A percentile compares a stretch with the other conserved stretches of the same genome.
Conservation (phyloP, 1,140 invertebrate species). For the Eriocheir sinensis region DNA sequence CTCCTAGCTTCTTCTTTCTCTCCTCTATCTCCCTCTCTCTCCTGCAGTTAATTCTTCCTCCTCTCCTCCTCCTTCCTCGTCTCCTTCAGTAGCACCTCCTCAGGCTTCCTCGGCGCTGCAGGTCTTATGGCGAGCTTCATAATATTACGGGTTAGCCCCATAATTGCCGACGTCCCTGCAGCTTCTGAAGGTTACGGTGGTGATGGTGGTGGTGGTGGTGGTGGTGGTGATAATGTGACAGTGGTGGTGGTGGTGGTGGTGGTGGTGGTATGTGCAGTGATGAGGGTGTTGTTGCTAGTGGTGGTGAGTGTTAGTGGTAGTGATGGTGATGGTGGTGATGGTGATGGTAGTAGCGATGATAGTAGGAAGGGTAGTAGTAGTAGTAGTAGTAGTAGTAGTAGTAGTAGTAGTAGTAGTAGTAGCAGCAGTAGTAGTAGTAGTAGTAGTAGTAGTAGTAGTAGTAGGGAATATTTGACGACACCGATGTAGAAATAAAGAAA, state of each 20-base stretch:
- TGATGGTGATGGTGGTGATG: background rate
- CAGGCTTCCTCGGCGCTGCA: background rate
- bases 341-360: too few relatives aligned
- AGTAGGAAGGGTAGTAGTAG: too few relatives aligned
- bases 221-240: too few relatives aligned
- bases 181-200: background rate
- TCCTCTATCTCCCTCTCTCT: too few relatives aligned
- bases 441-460: too few relatives aligned
- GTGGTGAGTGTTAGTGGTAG: background rate
- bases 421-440: too few relatives aligned
- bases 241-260: background rate
- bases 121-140: background rate
- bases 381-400: too few relatives aligned
- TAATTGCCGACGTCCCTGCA: background rate
- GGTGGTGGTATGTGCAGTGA: background rate
- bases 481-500: conserved; percentile 31
- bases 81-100: background rate
- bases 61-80: background rate
- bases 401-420: too few relatives aligned
- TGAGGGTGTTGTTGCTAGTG: background rate
- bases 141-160: background rate
- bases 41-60: background rate
- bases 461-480: background rate
- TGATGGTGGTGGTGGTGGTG: background rate
- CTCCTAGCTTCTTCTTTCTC: background rate